phyloP scores from a whole-genome alignment of 2,888 invertebrate genomes.

The Lasioglossum marginatum region DNA sequence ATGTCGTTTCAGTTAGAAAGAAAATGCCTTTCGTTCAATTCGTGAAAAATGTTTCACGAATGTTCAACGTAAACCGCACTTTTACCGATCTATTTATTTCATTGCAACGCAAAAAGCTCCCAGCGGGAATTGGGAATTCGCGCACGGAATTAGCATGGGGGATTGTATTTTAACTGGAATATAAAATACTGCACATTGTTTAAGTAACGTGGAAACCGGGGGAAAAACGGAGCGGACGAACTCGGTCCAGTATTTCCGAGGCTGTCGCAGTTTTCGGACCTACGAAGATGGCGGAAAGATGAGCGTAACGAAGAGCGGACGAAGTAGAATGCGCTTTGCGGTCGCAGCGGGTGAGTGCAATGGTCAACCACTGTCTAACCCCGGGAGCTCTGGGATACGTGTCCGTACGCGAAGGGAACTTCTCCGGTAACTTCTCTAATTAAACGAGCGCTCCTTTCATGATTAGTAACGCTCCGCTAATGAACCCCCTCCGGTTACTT shows the following conservation, averaged over 20 bases:
- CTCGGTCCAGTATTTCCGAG: background rate
- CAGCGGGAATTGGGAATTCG: background rate
- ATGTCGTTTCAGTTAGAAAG: background rate
- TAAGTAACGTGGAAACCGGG: background rate
- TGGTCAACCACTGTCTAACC: conserved; percentile 72
- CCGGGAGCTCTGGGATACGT: conserved; percentile 54
- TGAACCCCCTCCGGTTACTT: conserved; percentile 55
- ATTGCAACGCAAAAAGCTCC: background rate
- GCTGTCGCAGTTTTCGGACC: background rate
- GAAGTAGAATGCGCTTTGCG: conserved; percentile 66
- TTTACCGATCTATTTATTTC: background rate
- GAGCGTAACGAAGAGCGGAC: conserved; percentile 38
- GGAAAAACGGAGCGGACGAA: background rate
- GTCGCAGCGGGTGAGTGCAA: conserved; percentile 66
- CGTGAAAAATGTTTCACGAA: background rate
- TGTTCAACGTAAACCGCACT: background rate
- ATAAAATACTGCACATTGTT: background rate
- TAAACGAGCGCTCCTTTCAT: conserved; percentile 61
- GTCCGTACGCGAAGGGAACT: conserved; percentile 55
- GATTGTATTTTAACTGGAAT: background rate
- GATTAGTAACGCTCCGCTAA: conserved; percentile 63
- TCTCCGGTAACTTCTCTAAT: conserved; percentile 70
- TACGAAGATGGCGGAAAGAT: conserved; percentile 23
- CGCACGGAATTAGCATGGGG: background rate
- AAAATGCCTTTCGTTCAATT: background rate